Evolutionary conservation across 2,797 vertebrate species (phyloP).

Genomic region (Loris lydekkerianus): DNA sequence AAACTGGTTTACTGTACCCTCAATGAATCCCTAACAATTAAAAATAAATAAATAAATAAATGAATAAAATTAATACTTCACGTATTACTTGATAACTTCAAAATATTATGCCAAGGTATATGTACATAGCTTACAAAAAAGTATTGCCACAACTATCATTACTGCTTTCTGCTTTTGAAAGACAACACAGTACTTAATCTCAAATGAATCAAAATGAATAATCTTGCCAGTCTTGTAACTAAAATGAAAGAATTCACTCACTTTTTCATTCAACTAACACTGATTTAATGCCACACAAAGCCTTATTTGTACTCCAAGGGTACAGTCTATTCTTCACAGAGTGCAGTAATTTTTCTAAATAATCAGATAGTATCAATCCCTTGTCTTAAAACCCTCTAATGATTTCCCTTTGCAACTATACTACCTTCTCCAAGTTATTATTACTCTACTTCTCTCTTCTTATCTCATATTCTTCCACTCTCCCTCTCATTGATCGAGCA

Average conservation of each 20-base stretch:
- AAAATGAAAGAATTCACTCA: slow-evolving; percentile 44
- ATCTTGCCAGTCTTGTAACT: neutral
- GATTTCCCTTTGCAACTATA: neutral
- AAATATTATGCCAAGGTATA: slow-evolving; percentile 31
- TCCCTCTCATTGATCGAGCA: slow-evolving; percentile 6
- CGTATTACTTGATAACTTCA: slow-evolving; percentile 30
- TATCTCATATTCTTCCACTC: neutral
- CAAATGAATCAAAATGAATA: slow-evolving; percentile 21
- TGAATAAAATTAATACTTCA: neutral
- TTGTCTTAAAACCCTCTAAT: slow-evolving; percentile 9
- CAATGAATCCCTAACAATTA: too few species aligned
- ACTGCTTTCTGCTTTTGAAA: slow-evolving; percentile 13
- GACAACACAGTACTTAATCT: neutral
- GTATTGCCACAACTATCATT: neutral
- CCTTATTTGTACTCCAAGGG: neutral
- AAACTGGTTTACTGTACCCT: too few species aligned
- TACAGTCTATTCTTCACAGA: neutral
- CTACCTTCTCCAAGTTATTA: neutral
- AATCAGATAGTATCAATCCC: neutral
- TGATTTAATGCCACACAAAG: slow-evolving; percentile 25
- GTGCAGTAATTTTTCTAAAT: neutral
- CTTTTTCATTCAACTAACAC: neutral
- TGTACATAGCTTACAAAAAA: neutral
- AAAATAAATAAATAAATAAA: too few species aligned
- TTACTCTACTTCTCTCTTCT: neutral